A percentile compares a stretch with the other conserved stretches of the same genome.
Evolutionary conservation across 2,113 vertebrate genomes (phyloP).

Genomic region (Cheirogaleus medius): DNA sequence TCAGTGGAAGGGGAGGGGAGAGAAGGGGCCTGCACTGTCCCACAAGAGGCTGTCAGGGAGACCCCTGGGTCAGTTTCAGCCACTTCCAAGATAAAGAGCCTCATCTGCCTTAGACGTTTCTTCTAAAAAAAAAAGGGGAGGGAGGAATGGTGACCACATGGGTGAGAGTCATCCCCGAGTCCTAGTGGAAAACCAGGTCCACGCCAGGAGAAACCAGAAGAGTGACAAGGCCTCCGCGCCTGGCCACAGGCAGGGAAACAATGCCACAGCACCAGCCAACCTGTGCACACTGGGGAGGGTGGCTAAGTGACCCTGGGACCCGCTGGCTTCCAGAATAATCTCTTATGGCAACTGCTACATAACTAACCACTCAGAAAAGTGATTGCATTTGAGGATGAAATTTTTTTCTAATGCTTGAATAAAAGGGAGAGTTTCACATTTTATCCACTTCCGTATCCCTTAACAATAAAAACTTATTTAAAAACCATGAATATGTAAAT

Average conservation of each 20-base stretch:
- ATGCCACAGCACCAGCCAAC: not conserved
- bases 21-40: fast-evolving
- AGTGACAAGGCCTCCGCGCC: fast-evolving
- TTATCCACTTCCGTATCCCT: conserved; percentile 76
- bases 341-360: not conserved
- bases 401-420: conserved; percentile 72
- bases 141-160: not conserved
- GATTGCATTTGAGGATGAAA: conserved; percentile 60
- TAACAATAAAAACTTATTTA: conserved; percentile 81
- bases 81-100: too few relatives aligned
- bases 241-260: not conserved
- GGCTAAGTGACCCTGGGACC: not conserved
- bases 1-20: fast-evolving
- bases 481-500: conserved; percentile 83
- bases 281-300: fast-evolving
- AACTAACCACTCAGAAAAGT: conserved; percentile 57
- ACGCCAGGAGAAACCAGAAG: not conserved
- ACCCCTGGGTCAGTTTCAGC: too few relatives aligned
- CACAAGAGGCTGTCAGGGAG: not conserved
- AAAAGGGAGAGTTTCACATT: conserved; percentile 67
- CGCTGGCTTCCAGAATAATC: conserved; percentile 50
- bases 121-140: too few relatives aligned
- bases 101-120: not conserved
- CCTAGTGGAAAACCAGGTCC: not conserved
- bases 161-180: fast-evolving